phyloP scores from a whole-genome alignment of 2,797 vertebrate species.

The Spinibarbus caldwelli region DNA sequence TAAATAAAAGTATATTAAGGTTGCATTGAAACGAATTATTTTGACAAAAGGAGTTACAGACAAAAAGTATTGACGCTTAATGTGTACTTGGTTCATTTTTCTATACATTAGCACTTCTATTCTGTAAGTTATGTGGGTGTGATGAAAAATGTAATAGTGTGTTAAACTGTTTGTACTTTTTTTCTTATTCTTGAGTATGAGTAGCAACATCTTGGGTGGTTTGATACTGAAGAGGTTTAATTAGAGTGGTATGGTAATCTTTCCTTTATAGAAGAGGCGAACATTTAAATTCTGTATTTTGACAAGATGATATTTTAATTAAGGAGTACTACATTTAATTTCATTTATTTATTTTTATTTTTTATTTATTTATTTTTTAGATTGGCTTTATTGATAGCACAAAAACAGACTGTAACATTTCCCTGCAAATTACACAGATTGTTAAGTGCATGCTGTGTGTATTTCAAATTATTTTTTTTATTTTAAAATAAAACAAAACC shows the following conservation, averaged over 20 bases:
- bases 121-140: not conserved
- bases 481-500: not conserved
- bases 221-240: not conserved
- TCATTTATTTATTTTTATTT: no score
- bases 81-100: not conserved
- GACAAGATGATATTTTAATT: not conserved
- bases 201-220: not conserved
- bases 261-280: not conserved
- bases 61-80: not conserved
- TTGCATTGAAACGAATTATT: constrained; percentile 19
- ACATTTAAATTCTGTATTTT: not conserved
- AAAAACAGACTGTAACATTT: not conserved
- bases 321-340: not conserved
- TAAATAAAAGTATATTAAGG: constrained; percentile 1
- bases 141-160: not conserved
- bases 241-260: not conserved
- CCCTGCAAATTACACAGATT: not conserved
- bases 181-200: not conserved
- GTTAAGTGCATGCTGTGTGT: not conserved
- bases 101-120: not conserved
- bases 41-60: not conserved
- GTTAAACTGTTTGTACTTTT: not conserved
- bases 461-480: no score
- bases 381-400: no score
- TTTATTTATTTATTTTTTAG: accelerated